Conservation (phyloP, 2,888 invertebrate genomes). For the Hybos culiciformis region DNA sequence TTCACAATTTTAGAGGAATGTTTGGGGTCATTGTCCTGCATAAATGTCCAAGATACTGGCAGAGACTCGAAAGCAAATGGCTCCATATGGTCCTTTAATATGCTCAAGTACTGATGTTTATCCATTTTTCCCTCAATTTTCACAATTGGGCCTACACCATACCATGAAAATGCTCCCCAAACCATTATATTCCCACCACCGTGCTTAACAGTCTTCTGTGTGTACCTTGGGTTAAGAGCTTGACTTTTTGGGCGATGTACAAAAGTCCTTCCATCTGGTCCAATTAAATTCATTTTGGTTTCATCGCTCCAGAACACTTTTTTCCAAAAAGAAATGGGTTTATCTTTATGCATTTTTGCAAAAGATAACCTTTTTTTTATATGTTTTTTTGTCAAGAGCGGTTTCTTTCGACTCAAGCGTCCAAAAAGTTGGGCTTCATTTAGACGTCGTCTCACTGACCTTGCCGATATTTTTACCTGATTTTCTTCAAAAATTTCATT, state of each 20-base stretch:
- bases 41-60: neutral
- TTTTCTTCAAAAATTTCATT: neutral
- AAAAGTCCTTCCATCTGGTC: neutral
- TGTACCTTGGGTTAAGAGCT: neutral
- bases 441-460: neutral
- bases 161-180: slow-evolving; percentile 3
- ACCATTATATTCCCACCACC: slow-evolving; percentile 5
- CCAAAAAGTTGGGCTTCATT: neutral
- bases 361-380: neutral
- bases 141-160: slow-evolving; percentile 5
- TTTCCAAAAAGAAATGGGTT: neutral
- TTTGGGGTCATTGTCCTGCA: slow-evolving; percentile 3
- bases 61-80: neutral
- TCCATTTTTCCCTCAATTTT: slow-evolving; percentile 7
- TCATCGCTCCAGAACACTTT: slow-evolving; percentile 4
- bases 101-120: slow-evolving; percentile 1
- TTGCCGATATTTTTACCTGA: neutral
- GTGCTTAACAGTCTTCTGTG: slow-evolving; percentile 3
- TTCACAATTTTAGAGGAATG: neutral
- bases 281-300: slow-evolving; percentile 2
- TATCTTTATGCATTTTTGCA: neutral
- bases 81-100: neutral
- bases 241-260: neutral
- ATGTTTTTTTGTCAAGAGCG: neutral
- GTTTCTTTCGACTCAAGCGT: neutral